Evolutionary conservation across 2,797 vertebrate genomes (phyloP), one percentile per base, ranked within the genome.

Genomic region (Myoxocephalus aenaeus): DNA sequence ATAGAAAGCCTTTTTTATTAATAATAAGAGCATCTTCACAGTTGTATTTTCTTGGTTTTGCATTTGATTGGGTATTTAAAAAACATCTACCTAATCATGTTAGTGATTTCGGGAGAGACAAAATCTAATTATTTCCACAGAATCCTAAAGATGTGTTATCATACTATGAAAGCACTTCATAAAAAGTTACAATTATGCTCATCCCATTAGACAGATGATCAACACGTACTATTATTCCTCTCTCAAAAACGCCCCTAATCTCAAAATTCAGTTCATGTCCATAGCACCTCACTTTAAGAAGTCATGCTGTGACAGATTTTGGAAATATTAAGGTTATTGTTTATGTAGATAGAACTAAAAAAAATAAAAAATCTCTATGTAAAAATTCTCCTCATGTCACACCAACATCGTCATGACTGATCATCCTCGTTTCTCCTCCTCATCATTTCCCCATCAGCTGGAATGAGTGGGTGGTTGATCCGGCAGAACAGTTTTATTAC

Each of bases 401-500:
- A 42, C 8, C 6, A 0, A 14, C 59, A 70, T 40, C 4, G 4
- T 67, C 3, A 11, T 15, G n/a, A 58, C 36, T 20, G 10, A 36
- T 65, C 1, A 11, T 63, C 11, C 1, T n/a, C 15, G n/a, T 74
- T 44, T 67, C 10, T 40, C 75, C 59, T 50, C 7, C 18, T 71
- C 20, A 36, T 77, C 14, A n/a, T 75, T 12, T 68, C 58, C 44
- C 15, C 63, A 10, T 36, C 74, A 96, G 94, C 32, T 94, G 92
- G 94, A 94, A 20, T 22, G 87, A 94, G 10, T 94, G 90, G 93
- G 84, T 91, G 13, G 85, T 98, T 46, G 96, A 98, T 91, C 97
- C 98, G 0, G 94, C 97, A 0, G 96, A 96, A 0, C 93, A 95
- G 12, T 93, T 94, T 88, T 97, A 97, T 83, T 97, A 96, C 63